phyloP scores from a whole-genome alignment of 2,888 invertebrate genomes.

The Drosophila rellima region DNA sequence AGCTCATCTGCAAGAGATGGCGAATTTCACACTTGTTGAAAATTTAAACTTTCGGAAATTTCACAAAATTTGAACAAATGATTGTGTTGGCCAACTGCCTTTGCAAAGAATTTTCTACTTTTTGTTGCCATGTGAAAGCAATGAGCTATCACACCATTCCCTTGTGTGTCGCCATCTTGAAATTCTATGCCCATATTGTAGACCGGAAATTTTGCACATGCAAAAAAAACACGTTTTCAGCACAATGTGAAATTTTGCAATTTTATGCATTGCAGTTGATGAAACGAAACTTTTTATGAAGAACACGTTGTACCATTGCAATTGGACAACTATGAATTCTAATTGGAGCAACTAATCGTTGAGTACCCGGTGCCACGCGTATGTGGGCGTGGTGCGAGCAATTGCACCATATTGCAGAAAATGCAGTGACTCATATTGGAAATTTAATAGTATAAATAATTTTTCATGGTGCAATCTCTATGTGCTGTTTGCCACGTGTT shows the following conservation, averaged over 20 bases:
- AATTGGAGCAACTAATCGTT: conserved; percentile 1
- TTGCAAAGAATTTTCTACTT: conserved; percentile 8
- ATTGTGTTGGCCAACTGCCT: background rate
- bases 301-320: conserved; percentile 2
- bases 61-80: background rate
- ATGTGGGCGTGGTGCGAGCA: conserved; percentile 62
- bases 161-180: conserved; percentile 72
- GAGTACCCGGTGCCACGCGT: conserved; percentile 18
- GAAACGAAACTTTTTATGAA: conserved; percentile 11
- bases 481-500: conserved; percentile 71
- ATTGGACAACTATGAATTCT: background rate
- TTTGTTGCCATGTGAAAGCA: conserved; percentile 21
- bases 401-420: conserved; percentile 65
- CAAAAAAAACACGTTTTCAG: conserved; percentile 53
- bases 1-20: conserved; percentile 20
- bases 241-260: conserved; percentile 16
- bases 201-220: conserved; percentile 50
- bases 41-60: background rate
- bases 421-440: conserved; percentile 22
- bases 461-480: conserved; percentile 17
- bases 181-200: conserved; percentile 58
- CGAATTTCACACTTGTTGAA: conserved; percentile 22
- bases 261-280: background rate
- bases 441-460: conserved; percentile 34
- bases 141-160: conserved; percentile 50